Conservation (phyloP, 2,113 vertebrate genomes). For the Toxotes chatareus region DNA sequence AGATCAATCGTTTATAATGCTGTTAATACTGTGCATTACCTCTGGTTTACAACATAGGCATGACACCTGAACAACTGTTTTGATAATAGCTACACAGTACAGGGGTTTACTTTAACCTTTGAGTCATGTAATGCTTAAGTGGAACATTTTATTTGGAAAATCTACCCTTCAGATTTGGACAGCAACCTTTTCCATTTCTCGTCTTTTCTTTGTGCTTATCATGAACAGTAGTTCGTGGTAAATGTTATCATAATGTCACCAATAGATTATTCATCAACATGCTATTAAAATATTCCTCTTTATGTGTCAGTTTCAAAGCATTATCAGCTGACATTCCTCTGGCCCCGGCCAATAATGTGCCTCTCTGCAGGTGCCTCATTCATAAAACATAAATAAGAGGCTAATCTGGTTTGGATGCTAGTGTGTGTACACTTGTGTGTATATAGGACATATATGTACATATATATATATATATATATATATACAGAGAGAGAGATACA, state of each 20-base stretch:
- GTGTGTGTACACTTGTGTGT: background rate
- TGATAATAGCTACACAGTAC: background rate
- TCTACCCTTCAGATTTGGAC: background rate
- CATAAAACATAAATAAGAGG: conserved; percentile 55
- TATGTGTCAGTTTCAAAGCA: conserved; percentile 20
- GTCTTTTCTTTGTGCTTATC: conserved; percentile 13
- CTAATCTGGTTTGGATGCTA: conserved; percentile 28
- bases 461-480: no score
- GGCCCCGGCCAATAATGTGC: conserved; percentile 22
- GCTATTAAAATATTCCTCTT: conserved; percentile 30
- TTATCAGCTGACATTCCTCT: conserved; percentile 23
- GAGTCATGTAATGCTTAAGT: background rate
- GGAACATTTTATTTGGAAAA: conserved; percentile 13
- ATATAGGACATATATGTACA: background rate
- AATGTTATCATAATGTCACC: conserved; percentile 47
- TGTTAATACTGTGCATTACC: conserved; percentile 38
- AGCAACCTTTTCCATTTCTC: background rate
- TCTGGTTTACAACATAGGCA: conserved; percentile 31
- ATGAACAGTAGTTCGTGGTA: background rate
- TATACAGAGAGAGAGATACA: no score
- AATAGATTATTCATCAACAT: conserved; percentile 58
- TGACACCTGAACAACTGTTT: conserved; percentile 21
- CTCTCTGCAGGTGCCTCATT: conserved; percentile 63
- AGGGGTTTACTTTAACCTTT: conserved; percentile 8
- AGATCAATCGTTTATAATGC: conserved; percentile 50